Percentiles rank a stretch among this genome's conserved stretches.
Conservation (phyloP, 2,113 vertebrate species). For the Centrocercus urophasianus region DNA sequence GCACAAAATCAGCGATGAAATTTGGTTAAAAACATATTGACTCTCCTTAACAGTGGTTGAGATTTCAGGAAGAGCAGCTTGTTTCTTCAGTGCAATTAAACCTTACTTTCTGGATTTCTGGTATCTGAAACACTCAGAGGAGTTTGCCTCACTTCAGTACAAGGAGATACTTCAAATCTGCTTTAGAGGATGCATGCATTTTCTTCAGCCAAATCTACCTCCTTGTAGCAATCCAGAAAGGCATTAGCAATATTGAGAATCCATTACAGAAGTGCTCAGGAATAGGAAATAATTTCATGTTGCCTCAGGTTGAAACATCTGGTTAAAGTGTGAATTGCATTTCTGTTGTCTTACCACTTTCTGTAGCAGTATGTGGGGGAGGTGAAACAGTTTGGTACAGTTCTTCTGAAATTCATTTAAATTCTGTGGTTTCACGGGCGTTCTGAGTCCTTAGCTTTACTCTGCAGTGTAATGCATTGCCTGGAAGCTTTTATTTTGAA, state of each 20-base stretch:
- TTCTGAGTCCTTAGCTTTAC: background rate
- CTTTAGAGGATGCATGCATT: background rate
- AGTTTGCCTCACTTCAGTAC: background rate
- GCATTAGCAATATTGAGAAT: background rate
- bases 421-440: background rate
- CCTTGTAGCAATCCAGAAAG: background rate
- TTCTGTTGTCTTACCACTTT: slow-evolving; percentile 7
- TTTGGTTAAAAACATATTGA: background rate
- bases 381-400: background rate
- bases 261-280: background rate
- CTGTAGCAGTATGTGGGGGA: background rate
- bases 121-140: background rate
- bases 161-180: background rate
- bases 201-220: background rate
- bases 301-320: slow-evolving; percentile 3
- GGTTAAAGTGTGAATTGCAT: slow-evolving; percentile 30
- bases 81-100: background rate
- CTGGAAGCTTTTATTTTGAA: background rate
- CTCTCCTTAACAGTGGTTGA: background rate
- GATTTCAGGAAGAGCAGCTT: background rate
- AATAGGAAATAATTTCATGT: background rate
- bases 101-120: background rate
- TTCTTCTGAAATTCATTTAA: slow-evolving; percentile 2
- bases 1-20: background rate
- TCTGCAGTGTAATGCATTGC: background rate